phyloP scores from a whole-genome alignment of 2,113 vertebrate genomes.

The Spea multiplicata region DNA sequence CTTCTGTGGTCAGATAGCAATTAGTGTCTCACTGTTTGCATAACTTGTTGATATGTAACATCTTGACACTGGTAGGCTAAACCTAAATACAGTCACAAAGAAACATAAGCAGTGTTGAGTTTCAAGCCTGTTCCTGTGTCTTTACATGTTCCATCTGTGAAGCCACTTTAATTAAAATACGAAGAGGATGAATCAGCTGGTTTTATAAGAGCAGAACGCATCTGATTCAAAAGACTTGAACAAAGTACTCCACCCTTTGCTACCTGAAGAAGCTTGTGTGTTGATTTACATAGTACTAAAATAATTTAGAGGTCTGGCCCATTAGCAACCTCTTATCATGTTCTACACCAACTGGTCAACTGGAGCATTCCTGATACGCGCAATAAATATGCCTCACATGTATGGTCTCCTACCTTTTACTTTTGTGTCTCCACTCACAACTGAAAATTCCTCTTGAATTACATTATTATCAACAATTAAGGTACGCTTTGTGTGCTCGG shows the following conservation, averaged over 20 bases:
- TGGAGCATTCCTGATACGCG: no score
- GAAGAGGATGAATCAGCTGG: no score
- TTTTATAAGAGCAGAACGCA: no score
- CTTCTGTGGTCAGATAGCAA: not conserved
- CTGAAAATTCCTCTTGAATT: constrained; percentile 8
- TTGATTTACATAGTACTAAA: no score
- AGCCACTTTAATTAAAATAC: no score
- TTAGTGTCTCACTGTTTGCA: constrained; percentile 5
- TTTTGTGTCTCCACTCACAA: constrained; percentile 24
- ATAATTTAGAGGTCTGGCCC: no score
- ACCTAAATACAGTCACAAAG: not conserved
- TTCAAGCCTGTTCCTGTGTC: not conserved
- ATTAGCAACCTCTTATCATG: no score
- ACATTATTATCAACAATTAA: not conserved
- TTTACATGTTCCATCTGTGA: not conserved
- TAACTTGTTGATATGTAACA: not conserved
- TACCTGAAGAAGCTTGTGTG: no score
- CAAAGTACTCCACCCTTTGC: no score
- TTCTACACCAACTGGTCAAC: no score
- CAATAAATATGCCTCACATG: no score
- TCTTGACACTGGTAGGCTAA: not conserved
- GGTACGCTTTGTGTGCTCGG: constrained; percentile 4
- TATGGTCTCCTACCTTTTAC: not conserved
- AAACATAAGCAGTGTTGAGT: not conserved
- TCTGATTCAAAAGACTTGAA: no score